Evolutionary conservation across 1,140 invertebrate genomes (phyloP).

Genomic region (Euura lappo): DNA sequence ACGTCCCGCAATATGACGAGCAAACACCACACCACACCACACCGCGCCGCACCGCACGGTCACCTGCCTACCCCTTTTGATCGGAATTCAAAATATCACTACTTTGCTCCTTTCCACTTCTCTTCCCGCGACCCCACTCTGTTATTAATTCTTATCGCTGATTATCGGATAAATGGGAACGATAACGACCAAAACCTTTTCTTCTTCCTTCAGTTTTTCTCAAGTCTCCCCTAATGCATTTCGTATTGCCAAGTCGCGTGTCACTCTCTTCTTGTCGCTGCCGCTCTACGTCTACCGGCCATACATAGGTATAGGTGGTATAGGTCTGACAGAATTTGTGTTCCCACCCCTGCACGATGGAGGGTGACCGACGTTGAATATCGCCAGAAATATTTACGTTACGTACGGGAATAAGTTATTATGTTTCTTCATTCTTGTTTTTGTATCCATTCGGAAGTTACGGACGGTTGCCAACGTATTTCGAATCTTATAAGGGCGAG

Average conservation of each 20-base stretch:
- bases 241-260: constrained; percentile 42
- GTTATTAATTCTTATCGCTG: too few species aligned
- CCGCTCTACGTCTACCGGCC: too few species aligned
- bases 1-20: constrained; percentile 2
- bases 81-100: neutral
- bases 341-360: too few species aligned
- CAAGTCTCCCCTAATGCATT: constrained; percentile 31
- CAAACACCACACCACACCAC: neutral
- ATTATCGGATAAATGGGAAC: too few species aligned
- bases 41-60: neutral
- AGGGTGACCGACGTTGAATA: too few species aligned
- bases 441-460: neutral
- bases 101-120: neutral
- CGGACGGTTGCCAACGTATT: too few species aligned
- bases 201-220: neutral
- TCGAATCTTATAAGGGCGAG: neutral
- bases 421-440: neutral
- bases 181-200: neutral
- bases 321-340: too few species aligned
- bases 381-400: too few species aligned
- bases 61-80: neutral
- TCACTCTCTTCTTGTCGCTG: neutral
- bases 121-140: neutral
- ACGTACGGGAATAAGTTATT: too few species aligned
- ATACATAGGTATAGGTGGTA: too few species aligned